Evolutionary conservation across 1,140 invertebrate genomes (phyloP).

Genomic region (Megalonaias nervosa): DNA sequence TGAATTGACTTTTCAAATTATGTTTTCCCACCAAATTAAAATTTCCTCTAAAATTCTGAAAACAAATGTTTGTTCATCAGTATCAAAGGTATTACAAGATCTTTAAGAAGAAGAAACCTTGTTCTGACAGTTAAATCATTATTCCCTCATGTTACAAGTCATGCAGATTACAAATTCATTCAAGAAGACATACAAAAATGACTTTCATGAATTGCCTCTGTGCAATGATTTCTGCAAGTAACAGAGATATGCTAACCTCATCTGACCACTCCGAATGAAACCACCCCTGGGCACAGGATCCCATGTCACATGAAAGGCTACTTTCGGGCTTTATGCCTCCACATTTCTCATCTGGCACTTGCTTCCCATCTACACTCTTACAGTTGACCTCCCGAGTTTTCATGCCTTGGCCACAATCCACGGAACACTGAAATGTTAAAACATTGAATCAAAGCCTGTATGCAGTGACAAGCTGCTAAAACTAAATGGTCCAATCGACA

Average conservation of each 20-base stretch:
- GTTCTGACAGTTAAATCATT: too few species aligned
- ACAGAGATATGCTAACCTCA: constrained; percentile 37
- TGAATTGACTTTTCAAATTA: too few species aligned
- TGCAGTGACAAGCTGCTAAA: neutral
- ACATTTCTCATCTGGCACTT: constrained; percentile 67
- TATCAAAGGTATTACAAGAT: too few species aligned
- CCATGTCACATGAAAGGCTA: constrained; percentile 74
- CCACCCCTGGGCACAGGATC: constrained; percentile 65
- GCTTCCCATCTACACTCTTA: constrained; percentile 71
- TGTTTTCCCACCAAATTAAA: too few species aligned
- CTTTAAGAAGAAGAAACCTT: too few species aligned
- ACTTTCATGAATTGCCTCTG: too few species aligned
- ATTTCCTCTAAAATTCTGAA: too few species aligned
- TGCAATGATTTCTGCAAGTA: too few species aligned
- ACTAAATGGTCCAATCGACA: neutral
- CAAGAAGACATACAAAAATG: too few species aligned
- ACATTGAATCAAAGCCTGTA: neutral
- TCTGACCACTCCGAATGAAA: constrained; percentile 59
- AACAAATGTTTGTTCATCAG: too few species aligned
- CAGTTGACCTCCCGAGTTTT: constrained; percentile 77
- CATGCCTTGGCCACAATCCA: constrained; percentile 77
- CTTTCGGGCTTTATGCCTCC: constrained; percentile 56
- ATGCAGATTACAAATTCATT: too few species aligned
- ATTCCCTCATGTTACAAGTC: too few species aligned
- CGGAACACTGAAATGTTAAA: constrained; percentile 75